A percentile compares a stretch with the other conserved stretches of the same genome.
phyloP scores from a whole-genome alignment of 2,113 vertebrate species.

The Nyctereutes procyonoides region DNA sequence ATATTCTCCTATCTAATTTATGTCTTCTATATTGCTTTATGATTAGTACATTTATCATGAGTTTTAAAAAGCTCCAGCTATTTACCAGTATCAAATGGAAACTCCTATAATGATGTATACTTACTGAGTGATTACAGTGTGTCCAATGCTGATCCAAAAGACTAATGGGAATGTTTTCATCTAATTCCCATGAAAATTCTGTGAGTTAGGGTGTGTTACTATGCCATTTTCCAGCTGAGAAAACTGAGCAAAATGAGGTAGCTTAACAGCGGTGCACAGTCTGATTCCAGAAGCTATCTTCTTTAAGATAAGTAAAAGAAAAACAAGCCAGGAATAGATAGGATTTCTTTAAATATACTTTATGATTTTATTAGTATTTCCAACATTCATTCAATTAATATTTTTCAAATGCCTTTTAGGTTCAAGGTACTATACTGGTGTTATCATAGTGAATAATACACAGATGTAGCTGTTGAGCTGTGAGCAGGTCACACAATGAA shows the following conservation, averaged over 20 bases:
- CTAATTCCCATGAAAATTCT: conserved; percentile 1
- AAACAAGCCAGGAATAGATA: background rate
- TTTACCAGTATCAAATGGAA: background rate
- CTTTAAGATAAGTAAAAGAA: background rate
- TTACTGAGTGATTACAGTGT: background rate
- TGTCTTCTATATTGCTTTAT: background rate
- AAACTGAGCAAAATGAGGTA: background rate
- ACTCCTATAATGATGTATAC: background rate
- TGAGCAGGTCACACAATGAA: background rate
- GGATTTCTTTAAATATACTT: background rate
- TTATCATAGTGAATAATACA: background rate
- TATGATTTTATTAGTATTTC: background rate
- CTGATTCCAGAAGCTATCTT: background rate
- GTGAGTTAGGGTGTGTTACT: background rate
- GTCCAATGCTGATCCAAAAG: background rate
- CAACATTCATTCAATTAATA: background rate
- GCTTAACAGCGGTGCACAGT: background rate
- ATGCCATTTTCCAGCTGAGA: background rate
- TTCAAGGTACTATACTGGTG: background rate
- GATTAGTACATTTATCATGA: background rate
- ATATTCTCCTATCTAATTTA: background rate
- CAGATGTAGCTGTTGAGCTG: background rate
- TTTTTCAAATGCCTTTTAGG: background rate
- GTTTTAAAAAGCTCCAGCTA: background rate
- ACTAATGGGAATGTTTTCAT: background rate